phyloP scores from a whole-genome alignment of 2,888 invertebrate species.

The Agriopis marginaria region DNA sequence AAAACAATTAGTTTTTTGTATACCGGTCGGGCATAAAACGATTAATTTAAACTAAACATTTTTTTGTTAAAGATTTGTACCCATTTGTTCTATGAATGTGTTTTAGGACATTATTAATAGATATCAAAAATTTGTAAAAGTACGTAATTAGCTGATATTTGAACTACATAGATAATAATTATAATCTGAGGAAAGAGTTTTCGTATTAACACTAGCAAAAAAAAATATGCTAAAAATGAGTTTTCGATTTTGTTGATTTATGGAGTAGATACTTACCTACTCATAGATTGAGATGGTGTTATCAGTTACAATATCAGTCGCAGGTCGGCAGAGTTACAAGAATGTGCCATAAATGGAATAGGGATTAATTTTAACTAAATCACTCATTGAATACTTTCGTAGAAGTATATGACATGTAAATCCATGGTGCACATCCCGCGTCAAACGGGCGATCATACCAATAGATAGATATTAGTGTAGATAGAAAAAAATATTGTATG shows the following conservation, averaged over 20 bases:
- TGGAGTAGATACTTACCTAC: too few relatives aligned
- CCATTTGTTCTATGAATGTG: too few relatives aligned
- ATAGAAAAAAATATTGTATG: constrained; percentile 59
- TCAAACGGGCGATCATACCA: constrained; percentile 56
- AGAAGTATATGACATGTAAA: neutral
- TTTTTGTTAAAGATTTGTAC: too few relatives aligned
- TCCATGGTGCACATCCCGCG: constrained; percentile 16
- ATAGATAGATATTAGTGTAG: constrained; percentile 67
- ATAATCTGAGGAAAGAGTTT: neutral
- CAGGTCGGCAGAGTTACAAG: constrained; percentile 13
- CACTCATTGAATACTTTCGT: neutral
- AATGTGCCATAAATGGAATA: constrained; percentile 48
- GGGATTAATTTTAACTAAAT: constrained; percentile 28
- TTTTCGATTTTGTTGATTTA: neutral
- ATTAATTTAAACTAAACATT: too few relatives aligned
- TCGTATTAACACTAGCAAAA: too few relatives aligned
- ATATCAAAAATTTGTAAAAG: too few relatives aligned
- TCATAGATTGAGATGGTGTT: neutral
- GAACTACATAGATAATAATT: neutral
- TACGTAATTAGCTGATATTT: neutral
- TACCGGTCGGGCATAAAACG: too few relatives aligned
- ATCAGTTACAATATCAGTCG: neutral
- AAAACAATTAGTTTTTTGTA: too few relatives aligned
- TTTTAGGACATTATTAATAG: too few relatives aligned
- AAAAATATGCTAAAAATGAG: too few relatives aligned